Percentiles rank a stretch among this genome's conserved stretches.
These are phyloP conservation scores for Gavia stellata DNA, from an alignment of 2,113 vertebrate species.

Conservation along the genomic window DNA sequence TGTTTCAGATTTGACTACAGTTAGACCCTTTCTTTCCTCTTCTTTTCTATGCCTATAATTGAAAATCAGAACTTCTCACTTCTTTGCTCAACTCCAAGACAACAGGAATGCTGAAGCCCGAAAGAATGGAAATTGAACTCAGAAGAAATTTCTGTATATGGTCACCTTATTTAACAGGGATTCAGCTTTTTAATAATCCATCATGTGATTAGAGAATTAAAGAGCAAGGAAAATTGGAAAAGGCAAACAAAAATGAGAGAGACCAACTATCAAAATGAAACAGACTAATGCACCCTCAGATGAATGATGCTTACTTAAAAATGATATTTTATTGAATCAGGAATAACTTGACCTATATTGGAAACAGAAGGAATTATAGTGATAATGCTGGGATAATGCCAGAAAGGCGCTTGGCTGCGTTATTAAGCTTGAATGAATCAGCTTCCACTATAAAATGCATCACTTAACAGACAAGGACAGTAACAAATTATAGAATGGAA, in stretches of 20 bases:
- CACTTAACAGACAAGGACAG: background rate
- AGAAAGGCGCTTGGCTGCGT: conserved; percentile 1
- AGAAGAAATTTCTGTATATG: background rate
- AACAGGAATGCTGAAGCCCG: background rate
- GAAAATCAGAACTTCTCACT: background rate
- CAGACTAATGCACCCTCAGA: conserved; percentile 5
- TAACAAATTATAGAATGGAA: background rate
- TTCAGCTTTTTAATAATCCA: conserved; percentile 3
- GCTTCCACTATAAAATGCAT: conserved; percentile 2
- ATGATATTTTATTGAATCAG: conserved; percentile 36
- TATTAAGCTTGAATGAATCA: conserved; percentile 36
- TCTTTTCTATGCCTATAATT: background rate
- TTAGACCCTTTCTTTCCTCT: background rate
- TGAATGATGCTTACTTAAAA: conserved; percentile 53
- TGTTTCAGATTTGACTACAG: background rate
- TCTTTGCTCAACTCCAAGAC: background rate
- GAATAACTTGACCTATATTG: conserved; percentile 14
- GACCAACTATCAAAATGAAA: conserved; percentile 37
- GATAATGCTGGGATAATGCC: conserved; percentile 50
- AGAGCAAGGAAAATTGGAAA: background rate
- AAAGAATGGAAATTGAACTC: background rate
- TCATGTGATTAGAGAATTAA: background rate
- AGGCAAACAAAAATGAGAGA: conserved; percentile 31
- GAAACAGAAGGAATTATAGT: conserved; percentile 34
- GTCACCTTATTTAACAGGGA: background rate